phyloP scores from a whole-genome alignment of 2,113 vertebrate genomes.

The Catharus fuscescens region DNA sequence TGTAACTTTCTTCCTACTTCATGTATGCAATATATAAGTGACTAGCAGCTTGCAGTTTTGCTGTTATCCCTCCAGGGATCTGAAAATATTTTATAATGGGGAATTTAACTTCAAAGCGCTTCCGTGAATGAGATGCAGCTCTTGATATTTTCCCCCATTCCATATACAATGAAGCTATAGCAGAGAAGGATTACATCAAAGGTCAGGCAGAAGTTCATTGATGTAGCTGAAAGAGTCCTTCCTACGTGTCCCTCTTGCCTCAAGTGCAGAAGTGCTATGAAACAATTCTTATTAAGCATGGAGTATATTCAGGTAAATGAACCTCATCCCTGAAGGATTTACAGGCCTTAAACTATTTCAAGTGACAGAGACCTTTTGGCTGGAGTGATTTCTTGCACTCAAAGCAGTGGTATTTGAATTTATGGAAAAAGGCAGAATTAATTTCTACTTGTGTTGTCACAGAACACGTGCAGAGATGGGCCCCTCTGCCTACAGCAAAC shows the following conservation, averaged over 20 bases:
- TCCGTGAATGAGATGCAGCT: constrained; percentile 19
- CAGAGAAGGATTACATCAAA: constrained; percentile 3
- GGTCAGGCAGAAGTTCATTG: background rate
- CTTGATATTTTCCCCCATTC: background rate
- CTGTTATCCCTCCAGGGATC: background rate
- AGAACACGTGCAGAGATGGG: rapidly evolving
- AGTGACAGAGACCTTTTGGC: background rate
- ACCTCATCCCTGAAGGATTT: constrained; percentile 20
- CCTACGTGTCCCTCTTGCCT: background rate
- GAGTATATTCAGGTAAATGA: background rate
- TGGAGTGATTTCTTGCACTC: background rate
- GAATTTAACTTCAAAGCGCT: constrained; percentile 36
- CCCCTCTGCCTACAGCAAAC: background rate
- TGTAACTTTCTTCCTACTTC: background rate
- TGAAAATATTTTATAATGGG: constrained; percentile 3
- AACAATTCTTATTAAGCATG: background rate
- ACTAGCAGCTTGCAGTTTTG: background rate
- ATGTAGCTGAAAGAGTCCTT: background rate
- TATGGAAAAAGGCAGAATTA: background rate
- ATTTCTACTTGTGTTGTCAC: rapidly evolving
- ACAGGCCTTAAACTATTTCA: background rate
- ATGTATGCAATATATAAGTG: background rate
- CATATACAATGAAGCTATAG: constrained; percentile 10
- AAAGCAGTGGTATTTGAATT: background rate
- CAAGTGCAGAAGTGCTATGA: background rate